Conservation (phyloP, 2,113 vertebrate species). For the Mormoops blainvillei region DNA sequence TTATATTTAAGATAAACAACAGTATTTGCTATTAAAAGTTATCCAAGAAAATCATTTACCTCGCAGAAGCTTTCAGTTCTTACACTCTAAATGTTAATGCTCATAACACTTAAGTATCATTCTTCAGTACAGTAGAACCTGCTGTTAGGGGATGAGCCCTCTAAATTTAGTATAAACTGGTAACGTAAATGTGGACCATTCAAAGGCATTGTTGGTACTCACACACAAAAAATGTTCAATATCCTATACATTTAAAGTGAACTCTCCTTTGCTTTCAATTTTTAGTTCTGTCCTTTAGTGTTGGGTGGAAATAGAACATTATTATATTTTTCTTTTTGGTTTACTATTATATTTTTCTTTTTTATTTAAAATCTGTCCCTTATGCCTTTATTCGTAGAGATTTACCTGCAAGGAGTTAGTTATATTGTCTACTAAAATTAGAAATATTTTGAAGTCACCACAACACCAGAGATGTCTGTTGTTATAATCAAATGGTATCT, state of each 20-base stretch:
- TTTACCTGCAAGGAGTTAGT: neutral
- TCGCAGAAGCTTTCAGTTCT: neutral
- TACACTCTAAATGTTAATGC: neutral
- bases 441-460: constrained; percentile 12
- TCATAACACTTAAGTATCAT: neutral
- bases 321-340: neutral
- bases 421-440: constrained; percentile 25
- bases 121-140: neutral
- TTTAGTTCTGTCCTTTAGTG: constrained; percentile 3
- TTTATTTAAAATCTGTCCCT: neutral
- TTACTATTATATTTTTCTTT: neutral
- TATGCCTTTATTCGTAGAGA: neutral
- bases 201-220: neutral
- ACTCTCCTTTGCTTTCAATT: neutral
- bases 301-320: neutral
- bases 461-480: neutral
- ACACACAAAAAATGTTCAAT: neutral
- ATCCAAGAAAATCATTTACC: constrained; percentile 12
- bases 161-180: neutral
- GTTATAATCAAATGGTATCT: constrained; percentile 29
- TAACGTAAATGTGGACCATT: neutral
- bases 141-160: neutral
- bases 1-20: neutral
- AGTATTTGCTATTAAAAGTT: constrained; percentile 1
- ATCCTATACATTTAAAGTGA: neutral